phyloP scores from a whole-genome alignment of 1,140 invertebrate species.

The Bombus waltoni region DNA sequence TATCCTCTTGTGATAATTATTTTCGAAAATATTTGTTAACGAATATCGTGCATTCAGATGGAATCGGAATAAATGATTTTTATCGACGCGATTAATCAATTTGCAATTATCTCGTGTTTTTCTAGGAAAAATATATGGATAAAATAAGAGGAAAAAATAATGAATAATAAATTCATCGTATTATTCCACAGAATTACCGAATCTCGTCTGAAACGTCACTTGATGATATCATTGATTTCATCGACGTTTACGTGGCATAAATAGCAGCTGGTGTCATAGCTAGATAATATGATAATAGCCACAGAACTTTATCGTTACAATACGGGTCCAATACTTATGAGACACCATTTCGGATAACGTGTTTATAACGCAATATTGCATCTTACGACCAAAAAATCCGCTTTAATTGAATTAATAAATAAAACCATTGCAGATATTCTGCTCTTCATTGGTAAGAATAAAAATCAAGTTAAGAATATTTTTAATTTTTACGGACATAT shows the following conservation, averaged over 20 bases:
- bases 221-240: not conserved
- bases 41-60: not conserved
- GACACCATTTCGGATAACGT: not conserved
- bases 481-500: not conserved
- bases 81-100: too few species aligned
- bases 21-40: not conserved
- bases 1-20: not conserved
- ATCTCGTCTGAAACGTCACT: not conserved
- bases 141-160: not conserved
- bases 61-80: too few species aligned
- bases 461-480: not conserved
- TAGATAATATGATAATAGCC: not conserved
- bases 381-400: not conserved
- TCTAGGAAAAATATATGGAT: not conserved
- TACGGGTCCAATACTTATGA: not conserved
- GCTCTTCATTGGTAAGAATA: not conserved
- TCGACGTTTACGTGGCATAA: not conserved
- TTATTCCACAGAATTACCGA: not conserved
- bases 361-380: not conserved
- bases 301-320: not conserved
- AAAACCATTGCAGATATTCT: not conserved
- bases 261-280: not conserved
- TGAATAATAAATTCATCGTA: not conserved
- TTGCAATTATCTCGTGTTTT: too few species aligned
- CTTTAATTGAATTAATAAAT: not conserved